phyloP scores from a whole-genome alignment of 2,888 invertebrate species.

The Andrena minutula region DNA sequence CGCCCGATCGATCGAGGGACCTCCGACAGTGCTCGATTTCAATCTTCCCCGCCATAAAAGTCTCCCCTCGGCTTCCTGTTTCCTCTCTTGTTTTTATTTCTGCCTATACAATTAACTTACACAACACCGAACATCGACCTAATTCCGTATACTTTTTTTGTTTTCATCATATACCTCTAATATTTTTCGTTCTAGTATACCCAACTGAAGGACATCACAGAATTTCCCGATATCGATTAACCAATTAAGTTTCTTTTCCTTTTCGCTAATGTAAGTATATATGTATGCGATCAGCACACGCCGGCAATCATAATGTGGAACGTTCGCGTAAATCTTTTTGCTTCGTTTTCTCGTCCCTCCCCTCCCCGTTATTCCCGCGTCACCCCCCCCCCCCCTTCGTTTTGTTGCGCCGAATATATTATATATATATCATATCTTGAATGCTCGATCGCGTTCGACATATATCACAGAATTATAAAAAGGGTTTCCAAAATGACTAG shows the following conservation, averaged over 20 bases:
- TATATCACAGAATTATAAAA: constrained; percentile 83
- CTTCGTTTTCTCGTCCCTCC: constrained; percentile 33
- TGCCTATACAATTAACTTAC: constrained; percentile 70
- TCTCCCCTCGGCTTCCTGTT: constrained; percentile 57
- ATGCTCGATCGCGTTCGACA: constrained; percentile 63
- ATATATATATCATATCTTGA: constrained; percentile 34
- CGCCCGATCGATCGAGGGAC: constrained; percentile 60
- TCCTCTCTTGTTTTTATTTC: constrained; percentile 1
- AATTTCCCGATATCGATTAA: constrained; percentile 83
- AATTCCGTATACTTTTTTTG: constrained; percentile 82
- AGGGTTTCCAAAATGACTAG: constrained; percentile 84
- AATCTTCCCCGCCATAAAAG: constrained; percentile 62
- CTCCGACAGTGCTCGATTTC: constrained; percentile 36
- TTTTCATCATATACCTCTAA: constrained; percentile 76
- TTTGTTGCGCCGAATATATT: constrained; percentile 51
- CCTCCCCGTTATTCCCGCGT: neutral
- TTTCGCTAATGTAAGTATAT: constrained; percentile 30
- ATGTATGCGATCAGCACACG: constrained; percentile 61
- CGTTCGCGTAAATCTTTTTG: constrained; percentile 32
- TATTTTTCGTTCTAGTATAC: constrained; percentile 76
- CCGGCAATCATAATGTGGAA: constrained; percentile 79
- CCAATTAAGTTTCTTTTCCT: constrained; percentile 74
- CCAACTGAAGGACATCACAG: constrained; percentile 85
- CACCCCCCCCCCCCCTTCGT: constrained; percentile 36
- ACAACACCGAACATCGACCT: constrained; percentile 83